Evolutionary conservation across 2,113 vertebrate genomes (phyloP).

Genomic region (Callithrix jacchus): DNA sequence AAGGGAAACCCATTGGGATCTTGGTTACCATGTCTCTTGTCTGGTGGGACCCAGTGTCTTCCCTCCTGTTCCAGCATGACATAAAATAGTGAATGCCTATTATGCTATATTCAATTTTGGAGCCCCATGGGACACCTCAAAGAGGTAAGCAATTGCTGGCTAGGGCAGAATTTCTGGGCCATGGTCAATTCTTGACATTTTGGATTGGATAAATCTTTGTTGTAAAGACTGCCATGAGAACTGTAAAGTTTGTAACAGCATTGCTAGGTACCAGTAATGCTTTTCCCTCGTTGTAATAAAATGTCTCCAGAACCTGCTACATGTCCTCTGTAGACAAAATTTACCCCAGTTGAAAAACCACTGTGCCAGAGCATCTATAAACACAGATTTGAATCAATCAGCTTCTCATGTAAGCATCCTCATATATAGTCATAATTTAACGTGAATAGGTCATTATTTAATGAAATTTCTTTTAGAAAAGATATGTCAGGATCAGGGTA

Average conservation of each 20-base stretch:
- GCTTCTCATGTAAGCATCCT: not conserved
- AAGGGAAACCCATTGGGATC: too few species aligned
- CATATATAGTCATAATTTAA: not conserved
- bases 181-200: not conserved
- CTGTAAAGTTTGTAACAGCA: not conserved
- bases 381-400: not conserved
- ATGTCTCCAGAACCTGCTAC: not conserved
- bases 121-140: not conserved
- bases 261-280: too few species aligned
- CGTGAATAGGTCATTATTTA: not conserved
- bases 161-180: not conserved
- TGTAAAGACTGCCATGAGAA: not conserved
- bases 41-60: too few species aligned
- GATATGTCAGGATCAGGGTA: not conserved
- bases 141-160: not conserved
- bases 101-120: not conserved
- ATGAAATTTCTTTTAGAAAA: not conserved
- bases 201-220: not conserved
- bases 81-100: not conserved
- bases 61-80: not conserved
- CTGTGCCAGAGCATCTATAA: not conserved
- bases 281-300: not conserved
- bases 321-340: not conserved
- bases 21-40: too few species aligned
- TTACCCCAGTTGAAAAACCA: not conserved